These are phyloP conservation scores for Psittacula derbiana DNA, from an alignment of 2,797 vertebrate species.

Conservation along the genomic window DNA sequence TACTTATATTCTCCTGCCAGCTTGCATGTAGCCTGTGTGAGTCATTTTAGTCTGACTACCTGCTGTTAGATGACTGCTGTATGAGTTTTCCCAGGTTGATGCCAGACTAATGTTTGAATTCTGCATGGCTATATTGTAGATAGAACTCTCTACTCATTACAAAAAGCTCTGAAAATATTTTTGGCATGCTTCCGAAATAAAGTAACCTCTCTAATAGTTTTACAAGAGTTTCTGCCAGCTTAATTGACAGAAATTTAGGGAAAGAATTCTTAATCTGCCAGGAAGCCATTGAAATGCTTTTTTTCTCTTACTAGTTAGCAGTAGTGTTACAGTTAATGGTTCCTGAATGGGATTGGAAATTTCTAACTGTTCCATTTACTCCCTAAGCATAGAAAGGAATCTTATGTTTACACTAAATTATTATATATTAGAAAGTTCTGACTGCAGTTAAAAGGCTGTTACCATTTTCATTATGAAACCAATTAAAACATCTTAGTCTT, in stretches of 20 bases:
- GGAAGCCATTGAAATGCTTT: neutral
- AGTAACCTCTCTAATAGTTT: neutral
- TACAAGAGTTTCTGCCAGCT: neutral
- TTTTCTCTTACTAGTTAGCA: neutral
- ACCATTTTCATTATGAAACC: conserved; percentile 45
- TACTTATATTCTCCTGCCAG: neutral
- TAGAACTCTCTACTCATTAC: neutral
- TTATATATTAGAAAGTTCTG: conserved; percentile 1
- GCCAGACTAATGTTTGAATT: neutral
- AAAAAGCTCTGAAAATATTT: neutral
- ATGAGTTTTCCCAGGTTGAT: neutral
- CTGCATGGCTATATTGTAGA: neutral
- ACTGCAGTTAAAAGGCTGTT: conserved; percentile 19
- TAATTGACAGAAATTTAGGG: neutral
- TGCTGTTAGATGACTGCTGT: neutral
- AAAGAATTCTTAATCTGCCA: neutral
- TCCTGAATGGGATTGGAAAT: conserved; percentile 25
- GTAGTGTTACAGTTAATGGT: conserved; percentile 9
- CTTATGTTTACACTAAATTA: conserved; percentile 50
- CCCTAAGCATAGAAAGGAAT: conserved; percentile 46
- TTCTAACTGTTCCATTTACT: conserved; percentile 35
- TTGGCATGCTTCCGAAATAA: neutral
- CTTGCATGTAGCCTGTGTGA: neutral
- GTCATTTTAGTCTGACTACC: neutral
- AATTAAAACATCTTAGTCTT: conserved; percentile 56